A percentile compares a stretch with the other conserved stretches of the same genome.
These are phyloP conservation scores for Oxytorus armatus DNA, from an alignment of 2,888 invertebrate species.

Conservation along the genomic window DNA sequence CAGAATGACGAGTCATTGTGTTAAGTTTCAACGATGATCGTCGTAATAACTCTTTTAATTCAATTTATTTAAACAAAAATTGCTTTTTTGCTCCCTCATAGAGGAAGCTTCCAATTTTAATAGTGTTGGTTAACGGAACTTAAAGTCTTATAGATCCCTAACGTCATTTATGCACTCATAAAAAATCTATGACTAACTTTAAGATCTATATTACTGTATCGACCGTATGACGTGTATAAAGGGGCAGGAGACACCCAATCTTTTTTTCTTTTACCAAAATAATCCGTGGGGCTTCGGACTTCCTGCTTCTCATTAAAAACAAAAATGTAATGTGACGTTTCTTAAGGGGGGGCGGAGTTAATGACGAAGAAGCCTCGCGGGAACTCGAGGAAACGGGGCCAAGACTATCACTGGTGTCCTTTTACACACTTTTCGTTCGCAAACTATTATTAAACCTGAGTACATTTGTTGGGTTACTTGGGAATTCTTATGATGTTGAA, in stretches of 20 bases:
- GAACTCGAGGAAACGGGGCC: constrained; percentile 17
- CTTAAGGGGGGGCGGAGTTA: constrained; percentile 44
- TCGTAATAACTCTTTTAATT: no score
- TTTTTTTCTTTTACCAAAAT: constrained; percentile 53
- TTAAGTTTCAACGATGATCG: no score
- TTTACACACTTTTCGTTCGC: constrained; percentile 9
- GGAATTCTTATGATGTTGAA: background rate
- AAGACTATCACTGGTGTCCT: constrained; percentile 21
- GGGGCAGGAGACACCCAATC: constrained; percentile 38
- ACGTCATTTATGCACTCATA: no score
- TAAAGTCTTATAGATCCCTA: no score
- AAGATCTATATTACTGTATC: background rate
- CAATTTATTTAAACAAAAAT: no score
- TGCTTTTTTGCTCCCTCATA: no score
- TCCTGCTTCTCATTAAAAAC: constrained; percentile 55
- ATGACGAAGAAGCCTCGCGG: constrained; percentile 42
- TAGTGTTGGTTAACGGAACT: no score
- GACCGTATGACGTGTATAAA: background rate
- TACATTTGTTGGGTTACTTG: background rate
- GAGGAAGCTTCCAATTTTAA: no score
- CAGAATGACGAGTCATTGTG: no score
- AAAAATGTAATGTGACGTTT: constrained; percentile 9
- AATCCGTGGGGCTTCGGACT: constrained; percentile 51
- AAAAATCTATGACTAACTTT: no score
- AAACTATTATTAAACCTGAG: constrained; percentile 18